Evolutionary conservation across 2,113 vertebrate species (phyloP), one percentile per base, ranked within the genome.

Genomic region (Equus quagga): DNA sequence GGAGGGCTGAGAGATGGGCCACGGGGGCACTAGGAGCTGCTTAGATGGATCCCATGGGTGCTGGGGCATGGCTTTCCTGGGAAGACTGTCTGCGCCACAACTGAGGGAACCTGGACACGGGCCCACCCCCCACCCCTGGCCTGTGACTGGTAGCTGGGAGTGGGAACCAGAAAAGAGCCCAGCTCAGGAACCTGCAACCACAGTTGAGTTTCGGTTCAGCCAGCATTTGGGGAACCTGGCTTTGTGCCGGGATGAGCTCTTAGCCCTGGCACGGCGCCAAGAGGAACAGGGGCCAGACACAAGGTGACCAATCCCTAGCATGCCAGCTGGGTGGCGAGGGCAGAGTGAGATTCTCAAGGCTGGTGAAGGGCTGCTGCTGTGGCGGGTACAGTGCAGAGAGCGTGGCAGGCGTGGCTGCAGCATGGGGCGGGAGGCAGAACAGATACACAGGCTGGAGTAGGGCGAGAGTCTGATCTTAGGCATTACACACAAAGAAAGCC

Each of bases 141-240:
- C 24, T 3, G 8, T 46, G 79, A 80, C 58, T 36, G 41, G 78
- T 90, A 51, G 83, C 70, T 8, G 0, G 72, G 88, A 41, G 51
- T 83, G 91, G 62, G 87, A 96, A 94, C 11, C 0, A 79, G 70
- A 64, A 23, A 13, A 72, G 72, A 84, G 79, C 62, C 6, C 10
- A 41, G 31, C 33, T 73, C 83, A 73, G 89, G 58, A 76, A 79
- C 58, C 2, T 3, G 31, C 28, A n/a, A 91, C 93, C 89, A 4
- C 97, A 90, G 69, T 18, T 26, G 83, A 75, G 88, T 97, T 97
- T 98, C 88, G 0, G 80, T 97, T 97, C 93, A 87, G 58, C 49
- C 70, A 75, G 83, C 5, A 0, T 89, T 94, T 95, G 64, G 44
- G 23, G 91, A 97, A 95, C 67, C 31, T 3, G 1, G 82, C 46